These are phyloP conservation scores for Drosophila teissieri DNA, from an alignment of 1,140 invertebrate species.

Conservation along the genomic window DNA sequence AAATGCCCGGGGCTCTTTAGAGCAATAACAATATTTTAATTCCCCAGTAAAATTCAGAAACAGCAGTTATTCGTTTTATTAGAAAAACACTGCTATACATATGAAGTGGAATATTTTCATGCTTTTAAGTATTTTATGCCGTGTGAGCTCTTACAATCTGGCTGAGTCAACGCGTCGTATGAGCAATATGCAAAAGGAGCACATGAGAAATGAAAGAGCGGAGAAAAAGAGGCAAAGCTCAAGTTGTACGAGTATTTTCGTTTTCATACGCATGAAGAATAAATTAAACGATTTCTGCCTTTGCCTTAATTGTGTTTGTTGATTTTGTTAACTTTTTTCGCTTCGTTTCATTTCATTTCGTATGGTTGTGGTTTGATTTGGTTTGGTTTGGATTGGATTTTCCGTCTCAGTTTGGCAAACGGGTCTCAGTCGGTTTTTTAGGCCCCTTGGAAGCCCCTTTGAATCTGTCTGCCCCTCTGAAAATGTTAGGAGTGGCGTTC, in stretches of 20 bases:
- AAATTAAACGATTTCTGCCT: constrained; percentile 65
- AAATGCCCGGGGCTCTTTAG: too few species aligned
- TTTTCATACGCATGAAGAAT: constrained; percentile 70
- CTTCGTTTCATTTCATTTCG: constrained; percentile 31
- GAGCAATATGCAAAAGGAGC: constrained; percentile 42
- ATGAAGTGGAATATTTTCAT: too few species aligned
- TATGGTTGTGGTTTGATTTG: not conserved
- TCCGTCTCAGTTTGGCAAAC: constrained; percentile 50
- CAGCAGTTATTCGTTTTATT: not conserved
- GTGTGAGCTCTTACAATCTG: constrained; percentile 4
- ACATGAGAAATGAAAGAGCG: too few species aligned
- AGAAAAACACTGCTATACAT: not conserved
- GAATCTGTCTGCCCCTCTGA: constrained; percentile 5
- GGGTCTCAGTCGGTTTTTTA: constrained; percentile 19
- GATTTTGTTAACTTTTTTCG: constrained; percentile 46
- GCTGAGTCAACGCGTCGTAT: constrained; percentile 56
- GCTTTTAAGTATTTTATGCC: not conserved
- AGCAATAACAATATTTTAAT: too few species aligned
- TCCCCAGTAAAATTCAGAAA: too few species aligned
- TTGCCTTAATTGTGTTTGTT: constrained; percentile 44
- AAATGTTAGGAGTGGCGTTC: constrained; percentile 52
- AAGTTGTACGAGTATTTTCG: constrained; percentile 34
- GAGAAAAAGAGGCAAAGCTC: constrained; percentile 29
- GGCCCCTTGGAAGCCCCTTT: not conserved
- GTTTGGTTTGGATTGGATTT: constrained; percentile 1